Conservation (phyloP, 2,113 vertebrate genomes). For the Gorsachius goisagi region DNA sequence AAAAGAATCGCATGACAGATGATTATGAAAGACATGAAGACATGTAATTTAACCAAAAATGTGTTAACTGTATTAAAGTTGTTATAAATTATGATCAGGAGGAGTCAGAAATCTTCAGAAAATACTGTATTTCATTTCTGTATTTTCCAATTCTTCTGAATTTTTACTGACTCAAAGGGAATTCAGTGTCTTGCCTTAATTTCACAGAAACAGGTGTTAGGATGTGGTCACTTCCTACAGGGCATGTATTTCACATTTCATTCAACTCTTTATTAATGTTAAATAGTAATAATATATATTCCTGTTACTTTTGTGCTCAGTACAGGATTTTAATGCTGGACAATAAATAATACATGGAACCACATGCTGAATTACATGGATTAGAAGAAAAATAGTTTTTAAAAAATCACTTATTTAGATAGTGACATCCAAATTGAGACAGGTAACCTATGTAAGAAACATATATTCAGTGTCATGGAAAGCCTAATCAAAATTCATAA, state of each 20-base stretch:
- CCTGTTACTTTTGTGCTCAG: background rate
- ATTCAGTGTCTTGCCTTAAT: background rate
- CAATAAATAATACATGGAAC: background rate
- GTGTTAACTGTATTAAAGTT: background rate
- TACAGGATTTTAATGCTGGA: background rate
- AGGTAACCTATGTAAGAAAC: background rate
- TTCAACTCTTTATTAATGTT: slow-evolving; percentile 5
- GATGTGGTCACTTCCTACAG: background rate
- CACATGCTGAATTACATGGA: background rate
- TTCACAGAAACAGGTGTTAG: background rate
- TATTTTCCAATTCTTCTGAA: background rate
- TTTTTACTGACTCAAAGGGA: background rate
- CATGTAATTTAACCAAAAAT: background rate
- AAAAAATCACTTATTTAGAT: background rate
- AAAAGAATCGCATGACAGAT: background rate
- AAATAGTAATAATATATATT: slow-evolving; percentile 5
- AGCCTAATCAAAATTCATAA: background rate
- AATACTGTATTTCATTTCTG: background rate
- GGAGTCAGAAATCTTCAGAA: background rate
- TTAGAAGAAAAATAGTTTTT: background rate
- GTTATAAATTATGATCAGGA: background rate
- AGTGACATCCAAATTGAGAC: background rate
- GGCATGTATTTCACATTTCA: background rate
- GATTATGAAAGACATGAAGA: too few species aligned
- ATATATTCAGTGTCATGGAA: background rate